A percentile compares a stretch with the other conserved stretches of the same genome.
Evolutionary conservation across 2,888 invertebrate species (phyloP).

Genomic region (Mythimna pallens): DNA sequence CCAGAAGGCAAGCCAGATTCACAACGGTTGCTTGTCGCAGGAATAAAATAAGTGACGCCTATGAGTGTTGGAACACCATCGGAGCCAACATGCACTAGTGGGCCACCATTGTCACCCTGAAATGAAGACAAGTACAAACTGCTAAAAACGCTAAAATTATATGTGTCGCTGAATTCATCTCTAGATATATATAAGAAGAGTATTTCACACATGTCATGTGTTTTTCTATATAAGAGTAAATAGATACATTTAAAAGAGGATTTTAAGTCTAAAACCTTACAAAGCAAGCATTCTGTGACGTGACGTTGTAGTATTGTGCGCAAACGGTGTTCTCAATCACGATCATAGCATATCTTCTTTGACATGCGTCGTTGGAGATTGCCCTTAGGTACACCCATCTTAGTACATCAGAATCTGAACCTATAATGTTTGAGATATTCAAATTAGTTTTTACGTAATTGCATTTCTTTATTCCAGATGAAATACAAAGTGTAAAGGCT

Average conservation of each 20-base stretch:
- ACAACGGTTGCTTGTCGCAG: not conserved
- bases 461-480: no score
- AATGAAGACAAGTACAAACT: not conserved
- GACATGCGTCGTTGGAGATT: constrained; percentile 73
- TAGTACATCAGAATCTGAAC: constrained; percentile 70
- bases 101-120: constrained; percentile 79
- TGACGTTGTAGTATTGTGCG: constrained; percentile 81
- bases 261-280: constrained; percentile 61
- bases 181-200: not conserved
- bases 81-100: constrained; percentile 73
- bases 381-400: constrained; percentile 83
- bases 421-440: not conserved
- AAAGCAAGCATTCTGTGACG: constrained; percentile 84
- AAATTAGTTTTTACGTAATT: not conserved
- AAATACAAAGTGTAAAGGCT: no score
- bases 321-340: constrained; percentile 77
- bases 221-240: no score
- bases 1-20: constrained; percentile 77
- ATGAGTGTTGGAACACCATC: constrained; percentile 75
- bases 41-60: constrained; percentile 74
- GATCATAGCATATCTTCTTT: constrained; percentile 64
- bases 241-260: no score
- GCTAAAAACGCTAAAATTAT: not conserved
- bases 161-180: not conserved
- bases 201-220: no score